A percentile compares a stretch with the other conserved stretches of the same genome.
phyloP scores from a whole-genome alignment of 2,113 vertebrate species.

The Ploceus nigricollis region DNA sequence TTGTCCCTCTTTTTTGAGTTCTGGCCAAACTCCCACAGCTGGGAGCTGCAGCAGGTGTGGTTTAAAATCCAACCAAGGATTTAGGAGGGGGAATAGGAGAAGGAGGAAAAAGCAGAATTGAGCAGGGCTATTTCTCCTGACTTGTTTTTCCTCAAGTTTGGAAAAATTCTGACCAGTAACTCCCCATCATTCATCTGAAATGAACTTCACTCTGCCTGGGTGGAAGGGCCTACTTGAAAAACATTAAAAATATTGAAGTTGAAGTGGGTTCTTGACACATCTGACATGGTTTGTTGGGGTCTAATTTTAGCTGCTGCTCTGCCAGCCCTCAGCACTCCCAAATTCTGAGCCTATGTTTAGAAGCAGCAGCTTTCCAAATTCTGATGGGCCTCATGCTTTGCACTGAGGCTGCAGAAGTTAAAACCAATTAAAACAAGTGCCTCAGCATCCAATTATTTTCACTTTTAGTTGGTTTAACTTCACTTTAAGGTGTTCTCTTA shows the following conservation, averaged over 20 bases:
- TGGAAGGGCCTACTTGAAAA: neutral
- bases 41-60: neutral
- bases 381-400: neutral
- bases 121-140: neutral
- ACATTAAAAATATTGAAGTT: neutral
- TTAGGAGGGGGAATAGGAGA: neutral
- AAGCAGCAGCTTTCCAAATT: neutral
- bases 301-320: neutral
- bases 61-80: neutral
- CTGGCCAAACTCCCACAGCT: neutral
- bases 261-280: neutral
- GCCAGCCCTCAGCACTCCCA: neutral
- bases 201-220: neutral
- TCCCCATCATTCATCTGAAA: neutral
- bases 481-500: neutral
- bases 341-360: slow-evolving; percentile 26
- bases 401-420: neutral
- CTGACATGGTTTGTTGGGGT: neutral
- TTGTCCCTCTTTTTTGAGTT: neutral
- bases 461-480: neutral
- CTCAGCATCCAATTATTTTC: neutral
- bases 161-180: neutral
- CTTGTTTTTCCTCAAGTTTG: neutral
- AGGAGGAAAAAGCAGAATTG: neutral
- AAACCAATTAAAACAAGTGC: neutral